These are phyloP conservation scores for Frankliniella fusca DNA, from an alignment of 2,888 invertebrate species.

Conservation along the genomic window DNA sequence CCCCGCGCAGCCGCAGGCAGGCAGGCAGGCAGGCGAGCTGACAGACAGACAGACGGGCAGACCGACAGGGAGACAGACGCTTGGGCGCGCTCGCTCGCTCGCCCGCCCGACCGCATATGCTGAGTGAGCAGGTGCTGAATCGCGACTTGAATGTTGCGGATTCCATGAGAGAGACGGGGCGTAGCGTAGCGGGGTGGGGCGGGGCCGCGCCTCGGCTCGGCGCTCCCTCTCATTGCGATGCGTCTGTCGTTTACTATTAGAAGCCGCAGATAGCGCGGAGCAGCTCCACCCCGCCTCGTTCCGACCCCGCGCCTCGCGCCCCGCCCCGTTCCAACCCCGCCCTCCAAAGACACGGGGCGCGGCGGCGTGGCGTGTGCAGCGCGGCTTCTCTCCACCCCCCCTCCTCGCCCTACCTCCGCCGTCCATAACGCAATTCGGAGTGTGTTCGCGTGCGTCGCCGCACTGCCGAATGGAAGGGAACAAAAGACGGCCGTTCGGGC, in stretches of 20 bases:
- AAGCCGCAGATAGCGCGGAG: neutral
- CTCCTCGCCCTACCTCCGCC: too few species aligned
- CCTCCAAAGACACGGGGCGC: neutral
- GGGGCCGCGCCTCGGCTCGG: neutral
- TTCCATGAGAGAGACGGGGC: neutral
- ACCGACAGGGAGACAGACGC: too few species aligned
- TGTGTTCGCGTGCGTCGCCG: too few species aligned
- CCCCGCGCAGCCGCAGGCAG: too few species aligned
- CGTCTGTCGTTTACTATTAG: conserved; percentile 10
- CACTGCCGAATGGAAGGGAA: too few species aligned
- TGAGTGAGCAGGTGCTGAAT: neutral
- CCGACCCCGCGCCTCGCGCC: neutral
- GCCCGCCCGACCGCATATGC: neutral
- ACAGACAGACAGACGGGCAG: too few species aligned
- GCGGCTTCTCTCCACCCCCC: too few species aligned
- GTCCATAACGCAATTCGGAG: too few species aligned
- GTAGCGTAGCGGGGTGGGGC: neutral
- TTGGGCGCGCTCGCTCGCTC: too few species aligned
- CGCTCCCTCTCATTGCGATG: neutral
- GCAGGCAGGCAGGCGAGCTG: too few species aligned
- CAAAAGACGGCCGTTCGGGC: too few species aligned
- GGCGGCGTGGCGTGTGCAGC: too few species aligned
- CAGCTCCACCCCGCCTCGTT: neutral
- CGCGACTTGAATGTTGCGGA: neutral
- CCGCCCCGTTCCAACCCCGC: neutral